Evolutionary conservation across 2,113 vertebrate species (phyloP).

Genomic region (Larimichthys crocea): DNA sequence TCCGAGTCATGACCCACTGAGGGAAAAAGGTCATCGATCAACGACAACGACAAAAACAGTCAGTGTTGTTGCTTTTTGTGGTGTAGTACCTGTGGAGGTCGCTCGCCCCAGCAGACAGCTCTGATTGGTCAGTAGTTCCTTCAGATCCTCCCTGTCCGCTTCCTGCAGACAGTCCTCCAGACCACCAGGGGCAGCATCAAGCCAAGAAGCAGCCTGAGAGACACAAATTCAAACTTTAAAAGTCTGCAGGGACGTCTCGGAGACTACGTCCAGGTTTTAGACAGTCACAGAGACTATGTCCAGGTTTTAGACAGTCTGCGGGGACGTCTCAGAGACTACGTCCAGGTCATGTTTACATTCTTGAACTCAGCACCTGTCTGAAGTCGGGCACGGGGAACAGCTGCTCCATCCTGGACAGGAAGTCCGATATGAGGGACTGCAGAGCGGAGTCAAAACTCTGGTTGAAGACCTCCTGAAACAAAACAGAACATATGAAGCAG

Average conservation of each 20-base stretch:
- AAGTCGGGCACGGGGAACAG: conserved; percentile 72
- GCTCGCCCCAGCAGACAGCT: conserved; percentile 36
- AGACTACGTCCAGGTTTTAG: too few relatives aligned
- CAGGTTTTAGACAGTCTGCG: too few relatives aligned
- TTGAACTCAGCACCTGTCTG: conserved; percentile 56
- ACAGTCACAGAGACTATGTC: too few relatives aligned
- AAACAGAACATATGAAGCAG: not conserved
- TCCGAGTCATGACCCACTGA: conserved; percentile 54
- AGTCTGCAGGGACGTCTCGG: too few relatives aligned
- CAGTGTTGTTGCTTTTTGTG: not conserved
- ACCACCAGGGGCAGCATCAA: conserved; percentile 49
- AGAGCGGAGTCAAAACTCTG: conserved; percentile 71
- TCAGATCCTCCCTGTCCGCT: conserved; percentile 40
- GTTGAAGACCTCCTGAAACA: conserved; percentile 70
- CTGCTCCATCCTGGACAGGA: conserved; percentile 75
- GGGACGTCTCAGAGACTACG: too few relatives aligned
- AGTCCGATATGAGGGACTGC: conserved; percentile 62
- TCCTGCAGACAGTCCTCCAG: conserved; percentile 64
- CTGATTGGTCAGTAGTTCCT: conserved; percentile 69
- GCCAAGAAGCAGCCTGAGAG: conserved; percentile 64
- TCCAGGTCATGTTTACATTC: not conserved
- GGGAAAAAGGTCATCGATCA: not conserved
- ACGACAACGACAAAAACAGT: not conserved
- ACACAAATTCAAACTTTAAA: not conserved
- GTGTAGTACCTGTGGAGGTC: conserved; percentile 30